phyloP scores from a whole-genome alignment of 2,888 invertebrate genomes.

The Nineta flava region DNA sequence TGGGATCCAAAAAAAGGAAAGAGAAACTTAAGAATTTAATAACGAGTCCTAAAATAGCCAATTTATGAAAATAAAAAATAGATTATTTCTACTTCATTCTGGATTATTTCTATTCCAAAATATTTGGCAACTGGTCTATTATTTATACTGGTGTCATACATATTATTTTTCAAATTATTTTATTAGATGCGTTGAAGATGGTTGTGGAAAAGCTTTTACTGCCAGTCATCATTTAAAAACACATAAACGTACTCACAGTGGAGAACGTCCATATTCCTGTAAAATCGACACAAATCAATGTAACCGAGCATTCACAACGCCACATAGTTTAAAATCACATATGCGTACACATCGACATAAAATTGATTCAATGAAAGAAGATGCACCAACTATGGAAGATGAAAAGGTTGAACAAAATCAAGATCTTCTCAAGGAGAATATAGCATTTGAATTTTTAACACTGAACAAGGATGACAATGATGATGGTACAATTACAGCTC shows the following conservation, averaged over 20 bases:
- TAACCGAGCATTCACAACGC: slow-evolving; percentile 63
- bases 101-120: no score
- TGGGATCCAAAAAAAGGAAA: no score
- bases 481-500: not conserved
- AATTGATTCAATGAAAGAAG: slow-evolving; percentile 9
- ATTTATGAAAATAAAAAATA: no score
- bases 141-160: no score
- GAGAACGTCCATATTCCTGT: slow-evolving; percentile 67
- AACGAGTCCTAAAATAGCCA: no score
- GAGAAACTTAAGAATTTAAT: no score
- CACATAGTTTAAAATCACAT: slow-evolving; percentile 71
- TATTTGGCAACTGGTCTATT: no score
- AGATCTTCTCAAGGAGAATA: not conserved
- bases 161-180: not conserved
- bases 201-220: slow-evolving; percentile 84
- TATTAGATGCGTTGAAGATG: slow-evolving; percentile 58
- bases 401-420: not conserved
- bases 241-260: slow-evolving; percentile 64
- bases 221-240: slow-evolving; percentile 91
- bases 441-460: not conserved
- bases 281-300: slow-evolving; percentile 43
- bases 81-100: no score
- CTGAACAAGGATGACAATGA: not conserved
- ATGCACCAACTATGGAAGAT: not conserved
- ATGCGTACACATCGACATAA: slow-evolving; percentile 51